Conservation (phyloP, 2,888 invertebrate species). For the Troides oblongomaculatus region DNA sequence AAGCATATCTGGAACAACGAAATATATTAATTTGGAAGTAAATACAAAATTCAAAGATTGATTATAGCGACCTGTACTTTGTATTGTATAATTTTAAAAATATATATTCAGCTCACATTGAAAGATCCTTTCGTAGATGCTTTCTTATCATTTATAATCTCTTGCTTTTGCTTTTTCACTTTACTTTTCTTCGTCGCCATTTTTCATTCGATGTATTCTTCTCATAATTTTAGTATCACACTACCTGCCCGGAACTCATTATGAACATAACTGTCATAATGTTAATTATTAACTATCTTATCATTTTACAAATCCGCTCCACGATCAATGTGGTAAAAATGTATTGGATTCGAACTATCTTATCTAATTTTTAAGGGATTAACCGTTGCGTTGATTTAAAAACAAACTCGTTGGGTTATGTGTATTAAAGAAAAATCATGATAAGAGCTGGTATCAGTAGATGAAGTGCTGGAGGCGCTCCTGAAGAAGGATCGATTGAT, state of each 20-base stretch:
- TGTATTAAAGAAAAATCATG: too few species aligned
- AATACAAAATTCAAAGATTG: neutral
- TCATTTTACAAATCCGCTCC: conserved; percentile 2
- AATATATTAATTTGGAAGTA: neutral
- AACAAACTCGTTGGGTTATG: neutral
- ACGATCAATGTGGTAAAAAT: conserved; percentile 23
- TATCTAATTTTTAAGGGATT: conserved; percentile 11
- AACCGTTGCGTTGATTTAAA: conserved; percentile 18
- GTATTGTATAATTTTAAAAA: neutral
- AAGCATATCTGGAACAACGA: conserved; percentile 38
- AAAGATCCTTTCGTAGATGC: neutral
- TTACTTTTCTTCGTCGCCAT: conserved; percentile 15
- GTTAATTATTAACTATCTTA: conserved; percentile 16
- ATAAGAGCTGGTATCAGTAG: too few species aligned
- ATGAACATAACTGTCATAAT: conserved; percentile 1
- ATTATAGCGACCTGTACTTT: neutral
- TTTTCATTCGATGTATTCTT: conserved; percentile 5
- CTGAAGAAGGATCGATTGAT: too few species aligned
- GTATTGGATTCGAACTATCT: conserved; percentile 25
- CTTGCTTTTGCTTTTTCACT: conserved; percentile 7
- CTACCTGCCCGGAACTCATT: neutral
- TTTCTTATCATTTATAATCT: neutral
- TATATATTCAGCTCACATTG: conserved; percentile 13
- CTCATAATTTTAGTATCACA: neutral
- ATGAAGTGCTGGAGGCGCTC: too few species aligned